These are phyloP conservation scores for Capreolus pygargus DNA, from an alignment of 2,113 vertebrate genomes.

Conservation along the genomic window DNA sequence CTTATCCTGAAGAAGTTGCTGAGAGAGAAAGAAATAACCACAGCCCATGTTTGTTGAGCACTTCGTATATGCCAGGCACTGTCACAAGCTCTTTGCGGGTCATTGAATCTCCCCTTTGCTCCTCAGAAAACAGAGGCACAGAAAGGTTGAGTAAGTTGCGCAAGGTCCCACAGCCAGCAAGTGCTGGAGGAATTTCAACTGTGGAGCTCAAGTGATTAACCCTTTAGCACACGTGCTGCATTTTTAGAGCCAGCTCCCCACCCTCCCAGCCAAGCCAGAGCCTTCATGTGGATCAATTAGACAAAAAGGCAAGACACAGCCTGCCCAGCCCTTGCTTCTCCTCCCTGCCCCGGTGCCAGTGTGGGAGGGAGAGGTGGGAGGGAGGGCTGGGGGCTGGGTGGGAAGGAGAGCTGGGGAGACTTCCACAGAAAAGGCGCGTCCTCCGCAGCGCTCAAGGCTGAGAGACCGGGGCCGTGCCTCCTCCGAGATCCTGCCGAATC, in stretches of 20 bases:
- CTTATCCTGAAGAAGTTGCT: background rate
- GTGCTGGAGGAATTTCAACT: background rate
- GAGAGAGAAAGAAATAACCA: background rate
- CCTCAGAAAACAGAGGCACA: background rate
- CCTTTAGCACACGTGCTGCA: background rate
- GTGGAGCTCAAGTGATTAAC: background rate
- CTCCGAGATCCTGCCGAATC: accelerated
- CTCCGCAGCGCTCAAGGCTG: background rate
- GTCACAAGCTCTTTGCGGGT: background rate
- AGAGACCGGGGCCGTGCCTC: background rate
- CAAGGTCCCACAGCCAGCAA: background rate
- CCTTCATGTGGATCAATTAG: background rate
- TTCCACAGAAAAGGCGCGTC: background rate
- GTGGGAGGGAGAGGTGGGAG: background rate
- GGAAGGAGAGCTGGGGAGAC: background rate
- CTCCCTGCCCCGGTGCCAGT: background rate
- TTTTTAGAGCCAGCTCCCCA: background rate
- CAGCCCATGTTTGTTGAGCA: accelerated
- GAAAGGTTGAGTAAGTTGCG: background rate
- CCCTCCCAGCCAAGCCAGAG: background rate
- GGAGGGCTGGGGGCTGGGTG: background rate
- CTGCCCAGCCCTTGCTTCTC: background rate
- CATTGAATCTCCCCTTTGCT: background rate
- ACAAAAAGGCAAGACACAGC: slow-evolving; percentile 29
- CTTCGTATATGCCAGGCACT: background rate